Base-by-base conservation (phyloP, 1,140 invertebrate genomes). In the Stenopsyche tienmushanensis region DNA sequence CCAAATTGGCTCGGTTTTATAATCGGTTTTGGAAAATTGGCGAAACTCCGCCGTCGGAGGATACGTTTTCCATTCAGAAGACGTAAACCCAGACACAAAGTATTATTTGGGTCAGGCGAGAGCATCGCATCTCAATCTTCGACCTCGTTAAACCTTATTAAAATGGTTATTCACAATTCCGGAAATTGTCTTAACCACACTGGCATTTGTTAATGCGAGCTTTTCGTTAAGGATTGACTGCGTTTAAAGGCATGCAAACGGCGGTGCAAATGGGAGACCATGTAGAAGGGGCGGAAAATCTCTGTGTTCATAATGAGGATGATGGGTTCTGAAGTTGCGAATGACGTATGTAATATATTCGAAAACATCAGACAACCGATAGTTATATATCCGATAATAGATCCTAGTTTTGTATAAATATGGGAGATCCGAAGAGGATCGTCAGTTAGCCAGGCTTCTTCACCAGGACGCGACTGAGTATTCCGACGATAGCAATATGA, bases 331-430 rank as follows among this genome's bases (percentile, higher is more conserved):
- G 44, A 47, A 5, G 5, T 15, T 13, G 44, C 17, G 44, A 8
- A 20, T 47, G 29, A 34, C 29, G 44, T 18, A 5, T 47, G 8
- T 47, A 47, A 47, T 47, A 20, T 47, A 47, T 47, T 47, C 44
- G 8, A 15, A 8, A 15, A 47, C 8, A 15, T n/a, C n/a, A n/a
- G n/a, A n/a, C n/a, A n/a, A n/a, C n/a, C n/a, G n/a, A n/a, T n/a
- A n/a, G n/a, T n/a, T n/a, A n/a, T n/a, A n/a, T n/a, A n/a, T n/a
- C n/a, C 10, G 44, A 47, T 47, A 47, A 47, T 47, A 47, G 44
- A 47, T 47, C 44, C 17, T 47, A 47, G 8, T 47, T 20, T 8
- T 47, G 17, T 47, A 47, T 47, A 47, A 47, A 47, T 18, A 47
- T 47, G 3, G 44, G 17, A 15, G 44, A 47, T 5, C 10, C 7